Conservation (phyloP, 2,797 vertebrate species). For the Buphagus erythrorhynchus region DNA sequence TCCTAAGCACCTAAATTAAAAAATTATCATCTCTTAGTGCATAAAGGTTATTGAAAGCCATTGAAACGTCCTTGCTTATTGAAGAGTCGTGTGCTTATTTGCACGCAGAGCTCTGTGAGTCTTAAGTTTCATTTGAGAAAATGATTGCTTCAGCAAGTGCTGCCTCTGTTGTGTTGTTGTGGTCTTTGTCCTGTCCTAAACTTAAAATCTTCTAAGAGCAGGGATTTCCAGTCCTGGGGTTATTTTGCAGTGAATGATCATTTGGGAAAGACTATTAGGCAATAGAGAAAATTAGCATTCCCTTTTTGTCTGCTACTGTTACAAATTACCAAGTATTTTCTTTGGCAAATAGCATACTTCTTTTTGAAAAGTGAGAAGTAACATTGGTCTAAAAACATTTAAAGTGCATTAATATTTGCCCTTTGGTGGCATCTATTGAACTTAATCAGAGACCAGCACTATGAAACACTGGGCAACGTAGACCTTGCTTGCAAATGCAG, state of each 20-base stretch:
- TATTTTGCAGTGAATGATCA: background rate
- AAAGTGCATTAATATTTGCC: background rate
- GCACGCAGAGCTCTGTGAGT: background rate
- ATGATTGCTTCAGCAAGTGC: background rate
- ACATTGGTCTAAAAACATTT: background rate
- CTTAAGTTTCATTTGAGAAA: background rate
- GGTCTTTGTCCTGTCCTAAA: background rate
- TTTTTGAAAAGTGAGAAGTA: background rate
- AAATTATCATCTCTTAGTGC: background rate
- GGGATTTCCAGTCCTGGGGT: background rate
- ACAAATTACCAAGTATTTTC: background rate
- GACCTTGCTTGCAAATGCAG: background rate
- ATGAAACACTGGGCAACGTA: background rate
- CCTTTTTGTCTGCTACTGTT: background rate
- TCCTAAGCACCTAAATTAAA: background rate
- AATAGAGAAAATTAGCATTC: background rate
- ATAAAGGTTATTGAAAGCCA: background rate
- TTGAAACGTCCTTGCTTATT: background rate
- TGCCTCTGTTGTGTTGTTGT: background rate
- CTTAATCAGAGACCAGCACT: background rate
- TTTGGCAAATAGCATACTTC: background rate
- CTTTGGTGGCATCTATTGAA: background rate
- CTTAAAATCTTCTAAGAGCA: background rate
- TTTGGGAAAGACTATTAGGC: background rate
- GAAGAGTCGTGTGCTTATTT: background rate